Evolutionary conservation across 2,113 vertebrate genomes (phyloP).

Genomic region (Odocoileus hemionus): DNA sequence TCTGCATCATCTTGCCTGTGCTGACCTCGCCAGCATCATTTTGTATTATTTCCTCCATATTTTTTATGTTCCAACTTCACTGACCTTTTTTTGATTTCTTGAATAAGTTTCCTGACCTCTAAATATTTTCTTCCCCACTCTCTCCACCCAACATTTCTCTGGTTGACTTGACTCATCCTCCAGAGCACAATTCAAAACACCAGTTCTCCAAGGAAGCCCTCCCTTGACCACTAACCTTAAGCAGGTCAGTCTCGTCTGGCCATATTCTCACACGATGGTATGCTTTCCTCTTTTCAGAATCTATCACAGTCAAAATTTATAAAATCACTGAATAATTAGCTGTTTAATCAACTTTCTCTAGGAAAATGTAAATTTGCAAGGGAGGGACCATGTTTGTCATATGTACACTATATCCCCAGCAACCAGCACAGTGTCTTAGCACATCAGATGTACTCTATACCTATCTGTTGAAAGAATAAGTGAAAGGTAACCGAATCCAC

Average conservation of each 20-base stretch:
- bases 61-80: background rate
- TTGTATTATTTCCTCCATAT: background rate
- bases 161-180: constrained; percentile 24
- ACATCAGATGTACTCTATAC: background rate
- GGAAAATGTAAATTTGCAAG: background rate
- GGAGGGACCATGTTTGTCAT: background rate
- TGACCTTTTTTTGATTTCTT: background rate
- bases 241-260: background rate
- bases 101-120: background rate
- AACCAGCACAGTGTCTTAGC: background rate
- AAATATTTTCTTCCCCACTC: background rate
- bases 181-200: constrained; percentile 18
- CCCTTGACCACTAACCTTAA: background rate
- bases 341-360: constrained; percentile 6
- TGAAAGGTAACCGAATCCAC: constrained; percentile 7
- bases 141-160: background rate
- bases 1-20: background rate
- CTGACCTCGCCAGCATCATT: background rate
- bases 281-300: constrained; percentile 9
- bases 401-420: background rate
- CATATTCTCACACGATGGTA: background rate
- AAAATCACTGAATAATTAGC: background rate
- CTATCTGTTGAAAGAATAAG: constrained; percentile 31
- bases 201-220: background rate
- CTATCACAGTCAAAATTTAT: constrained; percentile 19